Conservation (phyloP, 2,888 invertebrate species). For the Ypsolopha scabrella region DNA sequence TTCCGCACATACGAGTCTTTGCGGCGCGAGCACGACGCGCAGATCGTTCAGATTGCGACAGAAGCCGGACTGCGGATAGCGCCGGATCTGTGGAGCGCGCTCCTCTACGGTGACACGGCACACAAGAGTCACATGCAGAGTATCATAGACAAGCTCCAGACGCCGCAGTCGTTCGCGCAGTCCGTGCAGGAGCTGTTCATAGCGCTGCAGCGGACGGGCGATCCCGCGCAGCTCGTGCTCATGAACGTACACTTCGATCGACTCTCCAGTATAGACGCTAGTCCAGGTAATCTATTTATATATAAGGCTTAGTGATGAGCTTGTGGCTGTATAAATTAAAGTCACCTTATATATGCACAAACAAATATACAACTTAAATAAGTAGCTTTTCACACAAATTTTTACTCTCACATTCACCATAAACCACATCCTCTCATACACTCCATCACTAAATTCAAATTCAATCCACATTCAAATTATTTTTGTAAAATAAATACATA, state of each 20-base stretch:
- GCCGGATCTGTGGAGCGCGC: conserved; percentile 98
- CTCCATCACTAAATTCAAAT: too few relatives aligned
- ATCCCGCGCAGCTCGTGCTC: conserved; percentile 80
- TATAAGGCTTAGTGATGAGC: too few relatives aligned
- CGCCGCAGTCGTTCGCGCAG: conserved; percentile 91
- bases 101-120: conserved; percentile 94
- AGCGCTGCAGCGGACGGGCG: conserved; percentile 89
- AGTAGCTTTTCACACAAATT: too few relatives aligned
- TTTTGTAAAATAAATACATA: too few relatives aligned
- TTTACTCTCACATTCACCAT: too few relatives aligned
- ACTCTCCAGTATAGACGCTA: conserved; percentile 88
- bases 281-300: conserved; percentile 82
- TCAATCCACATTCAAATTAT: too few relatives aligned
- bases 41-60: conserved; percentile 98
- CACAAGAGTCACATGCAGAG: conserved; percentile 99
- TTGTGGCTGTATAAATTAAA: too few relatives aligned
- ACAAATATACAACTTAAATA: too few relatives aligned
- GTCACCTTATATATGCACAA: too few relatives aligned
- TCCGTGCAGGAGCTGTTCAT: conserved; percentile 93
- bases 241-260: conserved; percentile 85
- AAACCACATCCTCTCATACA: too few relatives aligned
- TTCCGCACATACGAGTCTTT: conserved; percentile 95
- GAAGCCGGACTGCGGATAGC: conserved; percentile 97
- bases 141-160: conserved; percentile 86
- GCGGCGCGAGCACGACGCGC: conserved; percentile 96